Conservation (phyloP, 1,140 invertebrate species). For the Chironomus striatipennis region DNA sequence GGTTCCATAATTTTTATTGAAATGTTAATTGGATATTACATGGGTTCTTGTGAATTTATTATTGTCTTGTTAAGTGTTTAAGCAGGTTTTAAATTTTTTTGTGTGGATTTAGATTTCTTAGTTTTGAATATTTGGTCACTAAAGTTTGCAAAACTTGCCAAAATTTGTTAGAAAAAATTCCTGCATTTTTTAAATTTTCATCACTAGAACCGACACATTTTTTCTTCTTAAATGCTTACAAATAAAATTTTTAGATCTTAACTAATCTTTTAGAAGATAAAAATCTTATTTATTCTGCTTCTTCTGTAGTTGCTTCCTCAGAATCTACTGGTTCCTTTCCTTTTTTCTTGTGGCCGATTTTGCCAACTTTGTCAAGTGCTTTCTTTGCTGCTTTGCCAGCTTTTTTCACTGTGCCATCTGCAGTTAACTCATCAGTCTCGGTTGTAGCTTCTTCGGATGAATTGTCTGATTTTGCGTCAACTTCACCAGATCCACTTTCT, state of each 20-base stretch:
- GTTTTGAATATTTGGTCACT: too few species aligned
- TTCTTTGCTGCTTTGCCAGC: not conserved
- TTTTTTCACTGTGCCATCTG: not conserved
- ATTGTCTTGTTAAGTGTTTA: not conserved
- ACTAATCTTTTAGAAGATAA: not conserved
- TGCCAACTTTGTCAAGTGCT: not conserved
- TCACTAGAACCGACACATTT: too few species aligned
- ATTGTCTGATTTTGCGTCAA: not conserved
- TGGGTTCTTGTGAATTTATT: not conserved
- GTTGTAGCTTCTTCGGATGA: not conserved
- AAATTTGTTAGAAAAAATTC: too few species aligned
- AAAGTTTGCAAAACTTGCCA: too few species aligned
- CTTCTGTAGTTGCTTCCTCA: not conserved
- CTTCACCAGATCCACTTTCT: not conserved
- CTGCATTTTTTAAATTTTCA: too few species aligned
- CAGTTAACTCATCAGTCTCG: too few species aligned
- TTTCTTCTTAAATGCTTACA: not conserved
- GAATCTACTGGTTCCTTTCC: too few species aligned
- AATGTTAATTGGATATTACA: not conserved
- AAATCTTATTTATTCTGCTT: not conserved
- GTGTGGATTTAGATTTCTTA: too few species aligned
- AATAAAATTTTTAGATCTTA: not conserved
- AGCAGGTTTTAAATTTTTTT: too few species aligned
- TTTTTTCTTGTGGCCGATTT: too few species aligned
- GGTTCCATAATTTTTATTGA: not conserved